A percentile compares a stretch with the other conserved stretches of the same genome.
These are phyloP conservation scores for Shinisaurus crocodilurus DNA, from an alignment of 2,113 vertebrate genomes.

Conservation along the genomic window DNA sequence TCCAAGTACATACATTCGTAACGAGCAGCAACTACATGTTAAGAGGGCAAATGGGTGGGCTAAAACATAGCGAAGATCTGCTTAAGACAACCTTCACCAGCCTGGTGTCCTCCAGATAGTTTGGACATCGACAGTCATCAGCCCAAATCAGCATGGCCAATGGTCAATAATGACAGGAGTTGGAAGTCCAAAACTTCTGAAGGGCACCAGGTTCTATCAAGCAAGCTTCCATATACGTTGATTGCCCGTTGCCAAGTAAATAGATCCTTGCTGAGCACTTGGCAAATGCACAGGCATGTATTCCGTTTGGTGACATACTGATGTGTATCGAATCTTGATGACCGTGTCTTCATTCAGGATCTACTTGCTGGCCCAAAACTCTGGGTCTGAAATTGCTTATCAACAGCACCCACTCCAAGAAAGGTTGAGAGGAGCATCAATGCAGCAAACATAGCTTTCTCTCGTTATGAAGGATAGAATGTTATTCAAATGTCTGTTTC, in stretches of 20 bases:
- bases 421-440: not conserved
- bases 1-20: not conserved
- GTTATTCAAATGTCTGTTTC: too few relatives aligned
- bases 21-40: not conserved
- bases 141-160: too few relatives aligned
- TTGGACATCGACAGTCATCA: too few relatives aligned
- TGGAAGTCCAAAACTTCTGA: too few relatives aligned
- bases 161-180: too few relatives aligned
- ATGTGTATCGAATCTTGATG: not conserved
- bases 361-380: not conserved
- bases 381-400: not conserved
- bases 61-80: not conserved
- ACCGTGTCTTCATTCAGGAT: not conserved
- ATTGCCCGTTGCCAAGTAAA: not conserved
- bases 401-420: not conserved
- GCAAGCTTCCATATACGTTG: not conserved
- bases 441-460: not conserved
- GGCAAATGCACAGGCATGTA: not conserved
- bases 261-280: not conserved
- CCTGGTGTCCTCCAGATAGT: too few relatives aligned
- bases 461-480: not conserved
- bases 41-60: not conserved
- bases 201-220: not conserved
- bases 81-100: not conserved
- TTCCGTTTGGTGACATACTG: not conserved